Evolutionary conservation across 2,888 invertebrate species (phyloP), one percentile per base, ranked within the genome.

Genomic region (Caenorhabditis angaria): DNA sequence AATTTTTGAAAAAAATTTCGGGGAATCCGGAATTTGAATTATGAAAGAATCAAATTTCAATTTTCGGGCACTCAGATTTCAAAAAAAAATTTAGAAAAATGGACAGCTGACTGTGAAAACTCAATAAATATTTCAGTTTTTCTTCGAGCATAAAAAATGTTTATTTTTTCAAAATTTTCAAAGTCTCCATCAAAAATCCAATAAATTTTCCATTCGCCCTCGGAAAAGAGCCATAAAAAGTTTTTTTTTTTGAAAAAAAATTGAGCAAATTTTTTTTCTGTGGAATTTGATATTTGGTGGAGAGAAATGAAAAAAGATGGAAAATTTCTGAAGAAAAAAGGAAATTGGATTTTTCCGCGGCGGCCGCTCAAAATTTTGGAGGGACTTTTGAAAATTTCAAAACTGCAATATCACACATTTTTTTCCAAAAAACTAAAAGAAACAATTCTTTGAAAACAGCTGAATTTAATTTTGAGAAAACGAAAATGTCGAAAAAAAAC

Each of bases 141-240:
- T 68, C 55, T 28, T 25, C 22, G 25, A 57, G 32, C 14, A 35
- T 25, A 64, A 62, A 32, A 62, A 35, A 54, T 41, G 8, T 18
- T 18, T 10, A 12, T 10, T 41, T 41, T 41, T 41, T 41, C 41
- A 41, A 41, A 41, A 41, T 41, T 41, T 41, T 41, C n/a, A n/a
- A n/a, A n/a, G 41, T 12, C 41, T 41, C 41, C 41, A 41, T 41
- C 41, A 41, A 41, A 41, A 41, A 41, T 41, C 41, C 41, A 41
- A 41, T 41, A 41, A 41, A 41, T 41, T 41, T 41, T 14, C 41
- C 41, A 41, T 41, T 41, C 14, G 14, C 41, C 41, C 41, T 41
- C 41, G 41, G 41, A 12, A 5, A 12, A 18, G 41, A 41, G 41
- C 41, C 41, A 41, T 41, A 41, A 41, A 41, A 41, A 41, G 41